A percentile compares a stretch with the other conserved stretches of the same genome.
Conservation (phyloP, 2,888 invertebrate genomes). For the Orchesella flavescens region DNA sequence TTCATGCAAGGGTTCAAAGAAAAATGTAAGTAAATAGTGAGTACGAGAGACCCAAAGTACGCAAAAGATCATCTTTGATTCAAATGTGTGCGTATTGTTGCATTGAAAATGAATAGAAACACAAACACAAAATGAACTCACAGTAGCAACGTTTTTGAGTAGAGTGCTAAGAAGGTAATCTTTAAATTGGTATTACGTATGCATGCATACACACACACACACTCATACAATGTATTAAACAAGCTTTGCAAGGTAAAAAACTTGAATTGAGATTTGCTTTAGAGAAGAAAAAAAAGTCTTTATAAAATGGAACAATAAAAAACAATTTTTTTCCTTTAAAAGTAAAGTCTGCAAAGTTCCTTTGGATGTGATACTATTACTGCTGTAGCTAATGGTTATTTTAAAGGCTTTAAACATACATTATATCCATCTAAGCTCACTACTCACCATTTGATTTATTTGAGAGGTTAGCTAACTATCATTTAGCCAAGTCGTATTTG, state of each 20-base stretch:
- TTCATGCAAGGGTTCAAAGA: constrained; percentile 50
- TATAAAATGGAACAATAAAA: background rate
- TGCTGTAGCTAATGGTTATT: background rate
- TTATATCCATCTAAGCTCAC: background rate
- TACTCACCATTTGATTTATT: background rate
- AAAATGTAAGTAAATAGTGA: constrained; percentile 5
- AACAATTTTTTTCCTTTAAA: background rate
- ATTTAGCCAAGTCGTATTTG: background rate
- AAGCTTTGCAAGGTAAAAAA: constrained; percentile 11
- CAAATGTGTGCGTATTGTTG: background rate
- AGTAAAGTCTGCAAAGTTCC: background rate
- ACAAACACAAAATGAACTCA: constrained; percentile 1
- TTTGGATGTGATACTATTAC: background rate
- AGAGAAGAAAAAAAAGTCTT: background rate
- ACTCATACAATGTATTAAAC: background rate
- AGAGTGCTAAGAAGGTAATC: background rate
- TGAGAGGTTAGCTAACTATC: background rate
- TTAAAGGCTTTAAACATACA: background rate
- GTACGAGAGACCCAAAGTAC: background rate
- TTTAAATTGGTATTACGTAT: background rate
- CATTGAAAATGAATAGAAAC: background rate
- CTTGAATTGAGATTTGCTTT: background rate
- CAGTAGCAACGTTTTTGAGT: background rate
- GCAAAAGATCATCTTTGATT: background rate
- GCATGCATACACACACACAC: background rate